Evolutionary conservation across 2,797 vertebrate genomes (phyloP), one percentile per base, ranked within the genome.

Genomic region (Selene dorsalis): DNA sequence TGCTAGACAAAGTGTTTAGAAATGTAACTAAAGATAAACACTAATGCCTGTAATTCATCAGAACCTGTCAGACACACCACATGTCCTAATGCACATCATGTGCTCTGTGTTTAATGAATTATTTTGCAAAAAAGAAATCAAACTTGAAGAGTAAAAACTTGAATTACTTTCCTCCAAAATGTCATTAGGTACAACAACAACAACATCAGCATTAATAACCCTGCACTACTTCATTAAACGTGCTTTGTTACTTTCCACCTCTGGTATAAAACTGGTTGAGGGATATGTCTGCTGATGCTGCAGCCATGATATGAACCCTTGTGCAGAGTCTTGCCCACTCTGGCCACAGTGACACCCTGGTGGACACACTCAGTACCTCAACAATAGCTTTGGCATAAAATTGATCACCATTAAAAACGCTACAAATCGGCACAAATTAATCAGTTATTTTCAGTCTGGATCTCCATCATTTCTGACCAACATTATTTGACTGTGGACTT

Each of bases 221-320:
- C 18, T 10, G 5, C 35, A 60, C 20, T 22, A 52, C 6, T 28
- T 11, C 4, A 60, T 47, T 43, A 14, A 69, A 66, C 39, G 16
- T 14, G 39, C 9, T 63, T 39, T 7, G 52, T 41, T 65, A 41
- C 47, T 71, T 77, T 77, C 73, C 75, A 75, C 73, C 79, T 82
- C 74, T 83, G 79, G 61, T 76, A 39, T 39, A 58, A 45, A 66
- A 70, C 3, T 13, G 28, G 20, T 3, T 0, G 43, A 14, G 0
- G 73, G 0, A 3, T 50, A 6, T 17, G 43, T 12, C 41, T 55
- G 28, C n/a, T 58, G 18, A 69, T 56, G 53, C 35, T 59, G 43
- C 30, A 14, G 7, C 59, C 16, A 41, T 60, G 11, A 32, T 76
- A 22, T 48, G 20, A 70, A n/a, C 45, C 24, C n/a, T 71, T 56